phyloP scores from a whole-genome alignment of 2,797 vertebrate species.

The Acanthopagrus latus region DNA sequence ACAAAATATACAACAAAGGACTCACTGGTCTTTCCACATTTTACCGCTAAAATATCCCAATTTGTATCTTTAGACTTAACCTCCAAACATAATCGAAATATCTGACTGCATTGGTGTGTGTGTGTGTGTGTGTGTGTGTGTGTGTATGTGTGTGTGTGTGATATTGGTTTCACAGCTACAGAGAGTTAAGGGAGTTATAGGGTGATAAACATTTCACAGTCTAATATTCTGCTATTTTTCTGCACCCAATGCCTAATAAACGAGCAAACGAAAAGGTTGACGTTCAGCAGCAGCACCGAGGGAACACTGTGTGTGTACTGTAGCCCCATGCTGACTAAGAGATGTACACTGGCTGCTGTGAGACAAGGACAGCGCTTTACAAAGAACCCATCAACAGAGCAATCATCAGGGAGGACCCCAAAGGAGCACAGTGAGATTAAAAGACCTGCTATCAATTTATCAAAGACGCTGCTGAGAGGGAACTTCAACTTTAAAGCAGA shows the following conservation, averaged over 20 bases:
- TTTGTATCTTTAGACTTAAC: not conserved
- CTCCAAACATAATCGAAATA: not conserved
- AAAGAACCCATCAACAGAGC: slow-evolving; percentile 70
- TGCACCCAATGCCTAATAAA: slow-evolving; percentile 30
- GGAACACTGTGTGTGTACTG: slow-evolving; percentile 36
- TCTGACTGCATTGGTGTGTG: not conserved
- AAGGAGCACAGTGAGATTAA: slow-evolving; percentile 71
- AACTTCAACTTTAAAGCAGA: slow-evolving; percentile 70
- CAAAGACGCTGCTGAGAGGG: slow-evolving; percentile 65
- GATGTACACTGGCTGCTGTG: slow-evolving; percentile 42
- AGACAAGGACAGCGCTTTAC: slow-evolving; percentile 66
- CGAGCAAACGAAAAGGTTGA: slow-evolving; percentile 41
- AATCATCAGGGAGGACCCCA: slow-evolving; percentile 67
- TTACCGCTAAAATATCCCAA: too few species aligned
- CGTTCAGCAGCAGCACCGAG: slow-evolving; percentile 22
- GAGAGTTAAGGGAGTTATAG: not conserved
- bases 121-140: not conserved
- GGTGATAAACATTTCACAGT: slow-evolving; percentile 9
- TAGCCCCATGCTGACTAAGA: slow-evolving; percentile 34
- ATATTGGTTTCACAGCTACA: not conserved
- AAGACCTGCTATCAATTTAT: slow-evolving; percentile 76
- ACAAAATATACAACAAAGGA: too few species aligned
- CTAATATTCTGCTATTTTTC: slow-evolving; percentile 18
- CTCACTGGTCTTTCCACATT: too few species aligned
- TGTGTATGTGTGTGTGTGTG: not conserved